phyloP scores from a whole-genome alignment of 2,888 invertebrate species.

The Parascotia fuliginaria region DNA sequence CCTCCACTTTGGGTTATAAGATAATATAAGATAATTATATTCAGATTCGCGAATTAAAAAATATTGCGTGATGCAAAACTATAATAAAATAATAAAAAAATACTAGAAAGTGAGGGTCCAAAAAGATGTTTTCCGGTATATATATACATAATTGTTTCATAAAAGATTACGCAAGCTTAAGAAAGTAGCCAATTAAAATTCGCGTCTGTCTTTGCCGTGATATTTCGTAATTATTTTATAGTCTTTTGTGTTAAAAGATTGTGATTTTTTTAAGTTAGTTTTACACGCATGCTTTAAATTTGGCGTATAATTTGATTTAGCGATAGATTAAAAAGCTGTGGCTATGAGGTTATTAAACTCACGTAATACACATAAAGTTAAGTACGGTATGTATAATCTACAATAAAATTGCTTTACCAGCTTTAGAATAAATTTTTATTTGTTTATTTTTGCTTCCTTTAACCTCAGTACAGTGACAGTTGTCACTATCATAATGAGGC shows the following conservation, averaged over 20 bases:
- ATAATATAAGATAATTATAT: too few relatives aligned
- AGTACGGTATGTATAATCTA: too few relatives aligned
- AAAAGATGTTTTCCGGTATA: constrained; percentile 72
- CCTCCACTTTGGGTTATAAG: too few relatives aligned
- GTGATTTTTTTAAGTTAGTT: constrained; percentile 10
- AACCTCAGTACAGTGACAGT: too few relatives aligned
- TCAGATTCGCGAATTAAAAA: constrained; percentile 43
- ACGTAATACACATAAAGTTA: too few relatives aligned
- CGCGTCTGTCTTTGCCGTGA: constrained; percentile 44
- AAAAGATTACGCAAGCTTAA: constrained; percentile 67
- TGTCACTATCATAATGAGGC: too few relatives aligned
- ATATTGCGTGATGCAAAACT: constrained; percentile 66
- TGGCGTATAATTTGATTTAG: too few relatives aligned
- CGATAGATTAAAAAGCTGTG: too few relatives aligned
- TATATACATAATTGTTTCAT: constrained; percentile 81
- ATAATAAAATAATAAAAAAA: constrained; percentile 56
- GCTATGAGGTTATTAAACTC: too few relatives aligned
- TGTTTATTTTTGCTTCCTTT: too few relatives aligned
- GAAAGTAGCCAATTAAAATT: constrained; percentile 82
- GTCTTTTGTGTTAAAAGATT: constrained; percentile 33
- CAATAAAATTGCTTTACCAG: too few relatives aligned
- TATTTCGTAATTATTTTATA: constrained; percentile 43
- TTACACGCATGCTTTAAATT: background rate
- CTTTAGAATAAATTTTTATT: too few relatives aligned
- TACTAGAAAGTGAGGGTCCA: constrained; percentile 70